Conservation (phyloP, 2,888 invertebrate genomes). For the Exephanes ischioxanthus region DNA sequence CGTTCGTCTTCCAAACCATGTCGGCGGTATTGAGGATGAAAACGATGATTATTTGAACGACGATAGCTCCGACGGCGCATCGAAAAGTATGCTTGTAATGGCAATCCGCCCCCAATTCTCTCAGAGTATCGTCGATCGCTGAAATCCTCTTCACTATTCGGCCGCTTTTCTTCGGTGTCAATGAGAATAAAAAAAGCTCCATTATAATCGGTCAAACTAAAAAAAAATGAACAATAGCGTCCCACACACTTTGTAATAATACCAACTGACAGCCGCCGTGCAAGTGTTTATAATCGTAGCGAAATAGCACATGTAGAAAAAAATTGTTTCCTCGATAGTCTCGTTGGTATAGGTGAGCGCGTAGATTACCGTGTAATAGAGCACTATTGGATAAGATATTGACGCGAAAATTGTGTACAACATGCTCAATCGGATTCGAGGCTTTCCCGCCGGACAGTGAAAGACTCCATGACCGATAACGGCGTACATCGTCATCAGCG, state of each 20-base stretch:
- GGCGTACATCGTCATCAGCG: constrained; percentile 18
- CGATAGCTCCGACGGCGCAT: neutral
- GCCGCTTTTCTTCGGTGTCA: constrained; percentile 17
- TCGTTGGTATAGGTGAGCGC: neutral
- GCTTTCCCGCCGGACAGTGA: constrained; percentile 45
- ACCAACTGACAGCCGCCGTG: constrained; percentile 28
- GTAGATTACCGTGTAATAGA: neutral
- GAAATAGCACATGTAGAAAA: neutral
- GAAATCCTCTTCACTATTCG: constrained; percentile 5
- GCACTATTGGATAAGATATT: neutral
- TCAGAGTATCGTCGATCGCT: constrained; percentile 55
- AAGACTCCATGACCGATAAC: constrained; percentile 52
- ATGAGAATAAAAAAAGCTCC: neutral
- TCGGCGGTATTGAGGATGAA: neutral
- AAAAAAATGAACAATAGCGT: neutral
- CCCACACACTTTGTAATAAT: constrained; percentile 39
- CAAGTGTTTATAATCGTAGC: neutral
- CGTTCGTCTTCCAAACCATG: constrained; percentile 10
- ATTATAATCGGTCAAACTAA: neutral
- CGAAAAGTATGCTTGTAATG: constrained; percentile 42
- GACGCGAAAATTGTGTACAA: constrained; percentile 28
- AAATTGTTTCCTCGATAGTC: neutral
- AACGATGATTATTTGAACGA: neutral
- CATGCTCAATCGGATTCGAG: constrained; percentile 27
- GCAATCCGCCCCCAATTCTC: constrained; percentile 44